phyloP scores from a whole-genome alignment of 1,140 invertebrate genomes.

The Bombus pyrosoma region DNA sequence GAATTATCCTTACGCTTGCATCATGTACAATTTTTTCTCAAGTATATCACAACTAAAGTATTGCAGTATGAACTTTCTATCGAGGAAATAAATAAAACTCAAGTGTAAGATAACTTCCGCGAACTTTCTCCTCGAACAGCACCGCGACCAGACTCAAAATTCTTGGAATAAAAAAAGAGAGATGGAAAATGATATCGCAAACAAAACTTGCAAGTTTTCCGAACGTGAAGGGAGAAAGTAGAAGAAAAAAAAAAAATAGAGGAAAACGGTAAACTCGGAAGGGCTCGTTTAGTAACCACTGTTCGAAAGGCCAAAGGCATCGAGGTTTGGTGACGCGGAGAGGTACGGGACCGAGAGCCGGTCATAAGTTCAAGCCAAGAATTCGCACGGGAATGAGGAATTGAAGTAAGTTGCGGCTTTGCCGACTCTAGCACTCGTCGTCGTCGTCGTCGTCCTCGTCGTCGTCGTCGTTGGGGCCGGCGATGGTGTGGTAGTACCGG shows the following conservation, averaged over 20 bases:
- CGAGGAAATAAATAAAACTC: neutral
- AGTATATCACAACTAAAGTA: too few species aligned
- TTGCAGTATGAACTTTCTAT: neutral
- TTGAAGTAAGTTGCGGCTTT: slow-evolving; percentile 79
- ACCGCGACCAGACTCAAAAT: neutral
- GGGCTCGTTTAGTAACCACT: slow-evolving; percentile 62
- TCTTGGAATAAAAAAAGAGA: neutral
- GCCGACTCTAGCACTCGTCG: slow-evolving; percentile 64
- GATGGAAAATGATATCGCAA: neutral
- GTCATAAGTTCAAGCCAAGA: slow-evolving; percentile 79
- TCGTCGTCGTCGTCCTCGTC: slow-evolving; percentile 57
- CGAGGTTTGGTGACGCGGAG: slow-evolving; percentile 37
- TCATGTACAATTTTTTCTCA: too few species aligned
- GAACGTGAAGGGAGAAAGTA: neutral
- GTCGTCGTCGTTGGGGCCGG: slow-evolving; percentile 48
- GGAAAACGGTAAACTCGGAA: slow-evolving; percentile 46
- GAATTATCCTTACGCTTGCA: too few species aligned
- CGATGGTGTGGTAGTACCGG: slow-evolving; percentile 63
- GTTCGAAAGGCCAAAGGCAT: slow-evolving; percentile 64
- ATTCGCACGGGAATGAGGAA: slow-evolving; percentile 80
- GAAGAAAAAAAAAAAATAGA: neutral
- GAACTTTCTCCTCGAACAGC: neutral
- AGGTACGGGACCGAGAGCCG: slow-evolving; percentile 60
- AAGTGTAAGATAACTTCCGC: neutral
- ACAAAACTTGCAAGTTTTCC: neutral